Evolutionary conservation across 2,888 invertebrate genomes (phyloP).

Genomic region (Coleophora flavipennella): DNA sequence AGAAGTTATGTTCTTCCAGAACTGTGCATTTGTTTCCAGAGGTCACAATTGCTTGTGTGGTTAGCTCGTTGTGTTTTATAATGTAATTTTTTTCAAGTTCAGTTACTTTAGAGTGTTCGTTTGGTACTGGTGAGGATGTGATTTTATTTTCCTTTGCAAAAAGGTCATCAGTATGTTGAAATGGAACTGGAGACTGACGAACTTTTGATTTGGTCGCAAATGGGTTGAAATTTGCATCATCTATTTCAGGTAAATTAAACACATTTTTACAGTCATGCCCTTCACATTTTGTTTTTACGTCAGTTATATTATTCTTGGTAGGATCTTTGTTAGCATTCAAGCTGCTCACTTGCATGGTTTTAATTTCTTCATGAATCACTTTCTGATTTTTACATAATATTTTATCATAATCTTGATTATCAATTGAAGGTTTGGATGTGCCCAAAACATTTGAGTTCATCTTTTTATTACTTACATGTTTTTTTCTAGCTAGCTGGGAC

Average conservation of each 20-base stretch:
- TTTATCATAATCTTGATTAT: no score
- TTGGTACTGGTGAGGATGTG: slow-evolving; percentile 16
- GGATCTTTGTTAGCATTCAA: no score
- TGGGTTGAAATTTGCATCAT: slow-evolving; percentile 46
- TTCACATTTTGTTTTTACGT: no score
- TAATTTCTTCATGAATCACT: not conserved
- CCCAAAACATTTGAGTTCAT: slow-evolving; percentile 28
- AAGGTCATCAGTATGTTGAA: slow-evolving; percentile 18
- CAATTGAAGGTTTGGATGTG: not conserved
- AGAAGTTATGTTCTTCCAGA: slow-evolving; percentile 20
- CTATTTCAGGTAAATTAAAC: slow-evolving; percentile 55
- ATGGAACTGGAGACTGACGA: slow-evolving; percentile 29
- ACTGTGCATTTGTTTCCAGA: slow-evolving; percentile 10
- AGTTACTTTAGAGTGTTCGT: no score
- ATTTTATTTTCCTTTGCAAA: slow-evolving; percentile 23
- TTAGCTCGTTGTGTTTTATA: no score
- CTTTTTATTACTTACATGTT: slow-evolving; percentile 25
- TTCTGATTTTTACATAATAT: no score
- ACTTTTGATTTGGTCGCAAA: slow-evolving; percentile 48
- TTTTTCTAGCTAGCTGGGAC: slow-evolving; percentile 35
- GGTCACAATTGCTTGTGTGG: no score
- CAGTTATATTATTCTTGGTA: no score
- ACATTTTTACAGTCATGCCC: slow-evolving; percentile 36
- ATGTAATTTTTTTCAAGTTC: no score
- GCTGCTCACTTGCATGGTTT: no score